Conservation (phyloP, 2,888 invertebrate genomes). For the Coleophora deauratella region DNA sequence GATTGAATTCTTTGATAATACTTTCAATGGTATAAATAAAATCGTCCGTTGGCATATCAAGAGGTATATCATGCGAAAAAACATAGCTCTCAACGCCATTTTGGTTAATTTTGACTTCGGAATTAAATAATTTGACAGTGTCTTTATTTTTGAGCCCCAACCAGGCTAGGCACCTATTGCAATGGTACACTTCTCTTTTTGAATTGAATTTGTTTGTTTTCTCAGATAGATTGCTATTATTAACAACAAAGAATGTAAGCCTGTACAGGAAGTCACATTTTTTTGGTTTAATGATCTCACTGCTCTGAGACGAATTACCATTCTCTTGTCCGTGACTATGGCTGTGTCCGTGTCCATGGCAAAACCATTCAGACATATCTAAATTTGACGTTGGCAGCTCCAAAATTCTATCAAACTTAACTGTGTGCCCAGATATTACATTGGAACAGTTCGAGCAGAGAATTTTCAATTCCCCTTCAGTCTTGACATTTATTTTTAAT, state of each 20-base stretch:
- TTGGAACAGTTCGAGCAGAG: conserved; percentile 58
- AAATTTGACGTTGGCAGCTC: conserved; percentile 76
- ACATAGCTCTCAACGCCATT: conserved; percentile 30
- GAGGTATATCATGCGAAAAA: conserved; percentile 35
- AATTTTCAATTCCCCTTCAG: conserved; percentile 39
- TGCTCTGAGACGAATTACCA: conserved; percentile 16
- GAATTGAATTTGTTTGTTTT: conserved; percentile 57
- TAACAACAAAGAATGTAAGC: conserved; percentile 69
- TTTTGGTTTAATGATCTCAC: conserved; percentile 54
- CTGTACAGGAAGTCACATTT: conserved; percentile 73
- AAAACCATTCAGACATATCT: conserved; percentile 79
- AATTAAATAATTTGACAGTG: conserved; percentile 72
- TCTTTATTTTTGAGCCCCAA: conserved; percentile 65
- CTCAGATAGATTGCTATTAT: conserved; percentile 48
- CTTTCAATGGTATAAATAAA: conserved; percentile 68
- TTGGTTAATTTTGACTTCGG: conserved; percentile 62
- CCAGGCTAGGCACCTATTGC: conserved; percentile 74
- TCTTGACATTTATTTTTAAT: conserved; percentile 43
- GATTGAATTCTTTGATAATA: conserved; percentile 61
- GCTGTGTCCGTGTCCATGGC: conserved; percentile 66
- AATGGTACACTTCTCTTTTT: conserved; percentile 63
- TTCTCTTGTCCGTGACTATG: conserved; percentile 39
- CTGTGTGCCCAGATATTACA: conserved; percentile 52
- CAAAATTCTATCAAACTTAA: conserved; percentile 73
- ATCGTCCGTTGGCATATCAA: conserved; percentile 54